phyloP scores from a whole-genome alignment of 1,140 invertebrate genomes.

The Megalopta genalis region DNA sequence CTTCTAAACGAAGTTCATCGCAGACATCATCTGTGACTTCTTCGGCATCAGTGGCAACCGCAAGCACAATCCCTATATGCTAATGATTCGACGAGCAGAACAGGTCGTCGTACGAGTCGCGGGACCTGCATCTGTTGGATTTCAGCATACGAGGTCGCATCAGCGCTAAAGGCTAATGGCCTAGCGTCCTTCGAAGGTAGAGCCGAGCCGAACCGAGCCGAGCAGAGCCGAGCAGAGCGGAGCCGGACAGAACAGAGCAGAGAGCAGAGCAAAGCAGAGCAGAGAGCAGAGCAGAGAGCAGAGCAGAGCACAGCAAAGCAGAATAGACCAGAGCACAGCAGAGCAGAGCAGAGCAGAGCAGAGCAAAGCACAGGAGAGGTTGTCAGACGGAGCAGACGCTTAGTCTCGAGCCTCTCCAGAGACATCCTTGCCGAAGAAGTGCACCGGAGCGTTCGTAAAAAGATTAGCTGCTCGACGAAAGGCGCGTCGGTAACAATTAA shows the following conservation, averaged over 20 bases:
- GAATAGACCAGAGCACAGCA: too few species aligned
- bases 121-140: conserved; percentile 15
- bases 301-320: too few species aligned
- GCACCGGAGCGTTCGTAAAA: conserved; percentile 26
- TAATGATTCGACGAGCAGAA: background rate
- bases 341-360: too few species aligned
- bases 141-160: conserved; percentile 31
- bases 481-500: conserved; percentile 40
- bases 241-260: too few species aligned
- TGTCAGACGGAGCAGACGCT: conserved; percentile 10
- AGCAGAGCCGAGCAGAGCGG: too few species aligned
- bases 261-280: too few species aligned
- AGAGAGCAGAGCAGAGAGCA: background rate
- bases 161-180: conserved; percentile 55
- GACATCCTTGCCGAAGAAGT: conserved; percentile 5
- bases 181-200: conserved; percentile 40
- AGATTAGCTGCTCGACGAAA: conserved; percentile 25
- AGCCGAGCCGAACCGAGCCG: background rate
- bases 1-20: too few species aligned
- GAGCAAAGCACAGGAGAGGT: background rate
- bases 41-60: too few species aligned
- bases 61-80: too few species aligned
- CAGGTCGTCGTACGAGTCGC: background rate
- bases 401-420: conserved; percentile 27
- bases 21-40: too few species aligned